These are phyloP conservation scores for Apodemia hepburni DNA, from an alignment of 2,888 invertebrate species.

Conservation along the genomic window DNA sequence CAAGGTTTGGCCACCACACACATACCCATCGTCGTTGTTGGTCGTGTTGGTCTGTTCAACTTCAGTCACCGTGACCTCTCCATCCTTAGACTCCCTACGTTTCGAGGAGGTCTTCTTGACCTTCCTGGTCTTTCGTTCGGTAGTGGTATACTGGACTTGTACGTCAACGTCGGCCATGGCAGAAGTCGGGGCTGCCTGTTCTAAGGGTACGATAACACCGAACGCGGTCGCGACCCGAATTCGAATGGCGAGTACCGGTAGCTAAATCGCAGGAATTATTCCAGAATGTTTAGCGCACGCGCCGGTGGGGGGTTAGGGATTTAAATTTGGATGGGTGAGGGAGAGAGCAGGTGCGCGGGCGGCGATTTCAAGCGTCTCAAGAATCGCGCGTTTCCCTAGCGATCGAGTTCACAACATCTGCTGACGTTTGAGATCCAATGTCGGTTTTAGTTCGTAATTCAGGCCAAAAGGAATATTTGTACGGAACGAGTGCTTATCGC, in stretches of 20 bases:
- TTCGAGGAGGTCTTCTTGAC: conserved; percentile 88
- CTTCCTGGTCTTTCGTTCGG: conserved; percentile 95
- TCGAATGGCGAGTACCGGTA: conserved; percentile 76
- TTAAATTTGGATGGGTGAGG: conserved; percentile 80
- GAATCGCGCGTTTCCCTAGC: conserved; percentile 53
- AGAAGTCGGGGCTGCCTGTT: conserved; percentile 45
- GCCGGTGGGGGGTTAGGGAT: conserved; percentile 76
- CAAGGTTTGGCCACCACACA: conserved; percentile 82
- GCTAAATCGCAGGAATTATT: conserved; percentile 77
- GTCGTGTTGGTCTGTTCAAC: conserved; percentile 84
- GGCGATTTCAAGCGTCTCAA: conserved; percentile 62
- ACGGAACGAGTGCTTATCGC: conserved; percentile 44
- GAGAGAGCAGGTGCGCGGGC: conserved; percentile 80
- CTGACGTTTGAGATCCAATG: conserved; percentile 34
- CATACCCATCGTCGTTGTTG: conserved; percentile 90
- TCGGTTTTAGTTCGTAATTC: conserved; percentile 29
- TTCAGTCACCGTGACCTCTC: conserved; percentile 91
- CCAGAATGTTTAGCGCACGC: conserved; percentile 74
- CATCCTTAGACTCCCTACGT: conserved; percentile 87
- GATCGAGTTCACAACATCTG: conserved; percentile 44
- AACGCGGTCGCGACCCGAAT: conserved; percentile 79
- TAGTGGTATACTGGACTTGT: conserved; percentile 91
- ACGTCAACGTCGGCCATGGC: conserved; percentile 95
- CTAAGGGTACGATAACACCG: conserved; percentile 61
- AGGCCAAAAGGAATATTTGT: conserved; percentile 33